These are phyloP conservation scores for Hypselothyrea guttata DNA, from an alignment of 2,888 invertebrate genomes.

Conservation along the genomic window DNA sequence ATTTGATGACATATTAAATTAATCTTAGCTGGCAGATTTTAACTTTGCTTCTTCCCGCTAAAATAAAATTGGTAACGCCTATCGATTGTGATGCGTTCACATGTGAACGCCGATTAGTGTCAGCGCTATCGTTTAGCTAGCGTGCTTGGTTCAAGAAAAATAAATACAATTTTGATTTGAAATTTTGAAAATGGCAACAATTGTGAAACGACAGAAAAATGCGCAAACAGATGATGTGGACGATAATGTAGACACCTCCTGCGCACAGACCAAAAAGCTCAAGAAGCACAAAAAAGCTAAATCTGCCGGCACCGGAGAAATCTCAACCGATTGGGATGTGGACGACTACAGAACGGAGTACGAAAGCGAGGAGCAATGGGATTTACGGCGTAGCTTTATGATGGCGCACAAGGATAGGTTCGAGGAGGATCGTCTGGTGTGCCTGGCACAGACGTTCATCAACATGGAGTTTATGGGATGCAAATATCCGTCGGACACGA, in stretches of 20 bases:
- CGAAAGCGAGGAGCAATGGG: conserved; percentile 96
- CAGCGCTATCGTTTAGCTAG: conserved; percentile 22
- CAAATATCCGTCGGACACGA: conserved; percentile 92
- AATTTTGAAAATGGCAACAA: conserved; percentile 39
- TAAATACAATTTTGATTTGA: conserved; percentile 4
- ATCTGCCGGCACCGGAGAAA: conserved; percentile 4
- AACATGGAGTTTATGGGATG: conserved; percentile 86
- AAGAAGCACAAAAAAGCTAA: conserved; percentile 10
- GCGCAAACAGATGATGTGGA: no score
- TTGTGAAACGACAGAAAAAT: conserved; percentile 35
- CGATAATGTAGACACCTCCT: conserved; percentile 5
- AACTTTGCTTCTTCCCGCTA: no score
- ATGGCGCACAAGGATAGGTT: conserved; percentile 89
- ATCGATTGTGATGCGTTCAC: not conserved
- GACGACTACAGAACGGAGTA: conserved; percentile 89
- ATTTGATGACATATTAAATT: no score
- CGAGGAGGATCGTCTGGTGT: conserved; percentile 90
- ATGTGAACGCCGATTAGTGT: conserved; percentile 36
- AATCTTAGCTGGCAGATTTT: no score
- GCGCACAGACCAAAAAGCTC: conserved; percentile 8
- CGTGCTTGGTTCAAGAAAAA: conserved; percentile 24
- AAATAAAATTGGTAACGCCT: no score
- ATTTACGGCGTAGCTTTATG: conserved; percentile 90
- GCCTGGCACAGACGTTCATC: conserved; percentile 94
- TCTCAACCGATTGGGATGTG: conserved; percentile 86